Evolutionary conservation across 2,113 vertebrate species (phyloP).

Genomic region (Cygnus buccinator): DNA sequence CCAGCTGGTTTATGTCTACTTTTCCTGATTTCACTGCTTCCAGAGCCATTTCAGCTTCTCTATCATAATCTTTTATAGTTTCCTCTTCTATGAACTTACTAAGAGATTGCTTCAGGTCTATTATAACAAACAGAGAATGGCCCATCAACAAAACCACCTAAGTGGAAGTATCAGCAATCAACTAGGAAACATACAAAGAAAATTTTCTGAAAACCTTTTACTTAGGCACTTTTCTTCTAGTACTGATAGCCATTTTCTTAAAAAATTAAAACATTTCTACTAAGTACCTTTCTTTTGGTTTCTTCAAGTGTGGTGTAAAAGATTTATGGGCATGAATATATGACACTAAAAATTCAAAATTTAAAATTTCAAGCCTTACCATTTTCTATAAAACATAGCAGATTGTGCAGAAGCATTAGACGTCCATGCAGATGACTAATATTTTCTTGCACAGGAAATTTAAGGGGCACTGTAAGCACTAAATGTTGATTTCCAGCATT

Average conservation of each 20-base stretch:
- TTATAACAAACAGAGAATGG: background rate
- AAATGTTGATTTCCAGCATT: conserved; percentile 83
- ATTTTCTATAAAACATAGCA: conserved; percentile 92
- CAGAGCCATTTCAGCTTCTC: conserved; percentile 86
- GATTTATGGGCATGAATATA: background rate
- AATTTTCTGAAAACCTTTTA: background rate
- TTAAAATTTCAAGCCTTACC: conserved; percentile 75
- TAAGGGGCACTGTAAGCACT: conserved; percentile 88
- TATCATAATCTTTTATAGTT: conserved; percentile 86
- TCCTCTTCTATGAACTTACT: conserved; percentile 85
- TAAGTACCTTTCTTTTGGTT: background rate
- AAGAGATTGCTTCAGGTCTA: conserved; percentile 89
- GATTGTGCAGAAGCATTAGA: conserved; percentile 89
- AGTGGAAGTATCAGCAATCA: background rate
- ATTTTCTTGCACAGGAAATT: conserved; percentile 89
- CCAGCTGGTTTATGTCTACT: conserved; percentile 84
- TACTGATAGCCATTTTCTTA: background rate
- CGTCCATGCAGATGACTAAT: conserved; percentile 88
- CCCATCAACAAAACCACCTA: background rate
- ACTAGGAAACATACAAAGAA: background rate
- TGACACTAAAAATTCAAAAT: background rate
- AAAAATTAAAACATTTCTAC: accelerated
- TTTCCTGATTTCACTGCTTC: conserved; percentile 85
- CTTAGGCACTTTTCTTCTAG: background rate
- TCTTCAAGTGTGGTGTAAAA: background rate